Evolutionary conservation across 2,888 invertebrate genomes (phyloP), one percentile per base, ranked within the genome.

Genomic region (Diarsia dahlii): DNA sequence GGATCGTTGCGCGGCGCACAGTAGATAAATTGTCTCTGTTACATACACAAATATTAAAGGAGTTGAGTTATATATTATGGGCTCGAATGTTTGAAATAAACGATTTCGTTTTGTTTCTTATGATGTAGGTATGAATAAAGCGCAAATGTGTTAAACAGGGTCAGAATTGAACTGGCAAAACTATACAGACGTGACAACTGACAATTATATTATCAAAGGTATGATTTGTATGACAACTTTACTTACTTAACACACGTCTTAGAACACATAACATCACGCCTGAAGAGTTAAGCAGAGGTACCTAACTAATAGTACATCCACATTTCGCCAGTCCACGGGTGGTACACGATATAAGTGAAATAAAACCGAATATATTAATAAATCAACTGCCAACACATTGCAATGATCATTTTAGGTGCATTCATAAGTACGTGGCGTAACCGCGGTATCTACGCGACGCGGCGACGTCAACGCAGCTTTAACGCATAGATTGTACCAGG

Each of bases 21-120:
- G 72, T 81, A 88, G 90, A 92, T 91, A 92, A 92, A 93, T 93
- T 92, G 90, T 92, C 89, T 89, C 81, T 84, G 86, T 86, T 80
- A 87, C 83, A 72, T 86, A 87, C 76, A 88, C 87, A 80, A 86
- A 85, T 85, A 85, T 74, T 74, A 69, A 45, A 72, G 63, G 80
- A 75, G 75, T 58, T 60, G 68, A 48, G 70, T 71, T 80, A 81
- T 74, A 45, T 45, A n/a, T n/a, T 50, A 69, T n/a, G 60, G n/a
- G 56, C 28, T 64, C 67, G 5, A 74, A 50, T 58, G 13, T 67
- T 71, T 75, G 9, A 73, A 77, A 81, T 54, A 68, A 62, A 81
- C 52, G 74, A 74, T 76, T 76, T 71, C 13, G 23, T 60, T 71
- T 65, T 79, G 67, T 34, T 71, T 82, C 45, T 34, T 62, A n/a